phyloP scores from a whole-genome alignment of 1,140 invertebrate genomes.

The Euura saliciscinereae region DNA sequence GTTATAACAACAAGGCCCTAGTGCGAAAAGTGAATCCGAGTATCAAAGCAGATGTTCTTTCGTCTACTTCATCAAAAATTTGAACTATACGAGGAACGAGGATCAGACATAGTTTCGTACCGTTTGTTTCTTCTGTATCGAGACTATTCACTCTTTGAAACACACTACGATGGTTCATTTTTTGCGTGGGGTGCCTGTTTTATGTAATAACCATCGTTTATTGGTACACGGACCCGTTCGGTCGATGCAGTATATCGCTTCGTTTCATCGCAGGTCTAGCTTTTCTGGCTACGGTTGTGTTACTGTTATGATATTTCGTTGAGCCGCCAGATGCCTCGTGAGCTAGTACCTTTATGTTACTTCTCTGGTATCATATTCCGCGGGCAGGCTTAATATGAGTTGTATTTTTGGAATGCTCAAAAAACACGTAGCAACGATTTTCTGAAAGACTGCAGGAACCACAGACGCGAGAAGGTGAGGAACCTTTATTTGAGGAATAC shows the following conservation, averaged over 20 bases:
- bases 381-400: conserved; percentile 19
- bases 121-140: too few relatives aligned
- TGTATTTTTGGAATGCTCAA: conserved; percentile 39
- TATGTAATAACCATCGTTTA: conserved; percentile 4
- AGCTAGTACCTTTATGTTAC: conserved; percentile 19
- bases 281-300: not conserved
- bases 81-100: too few relatives aligned
- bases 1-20: too few relatives aligned
- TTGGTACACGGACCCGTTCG: not conserved
- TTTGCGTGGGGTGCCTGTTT: not conserved
- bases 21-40: too few relatives aligned
- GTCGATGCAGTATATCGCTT: not conserved
- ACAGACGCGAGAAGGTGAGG: too few relatives aligned
- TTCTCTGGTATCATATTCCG: conserved; percentile 43
- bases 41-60: too few relatives aligned
- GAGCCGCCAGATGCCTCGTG: conserved; percentile 37
- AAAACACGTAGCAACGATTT: not conserved
- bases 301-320: conserved; percentile 30
- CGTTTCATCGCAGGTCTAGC: too few relatives aligned
- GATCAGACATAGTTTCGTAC: too few relatives aligned
- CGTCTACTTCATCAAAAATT: too few relatives aligned
- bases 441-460: not conserved
- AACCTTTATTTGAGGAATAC: too few relatives aligned
- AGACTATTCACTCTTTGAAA: too few relatives aligned
- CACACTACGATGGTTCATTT: too few relatives aligned